A percentile compares a stretch with the other conserved stretches of the same genome.
phyloP scores from a whole-genome alignment of 2,113 vertebrate genomes.

The Sminthopsis crassicaudata region DNA sequence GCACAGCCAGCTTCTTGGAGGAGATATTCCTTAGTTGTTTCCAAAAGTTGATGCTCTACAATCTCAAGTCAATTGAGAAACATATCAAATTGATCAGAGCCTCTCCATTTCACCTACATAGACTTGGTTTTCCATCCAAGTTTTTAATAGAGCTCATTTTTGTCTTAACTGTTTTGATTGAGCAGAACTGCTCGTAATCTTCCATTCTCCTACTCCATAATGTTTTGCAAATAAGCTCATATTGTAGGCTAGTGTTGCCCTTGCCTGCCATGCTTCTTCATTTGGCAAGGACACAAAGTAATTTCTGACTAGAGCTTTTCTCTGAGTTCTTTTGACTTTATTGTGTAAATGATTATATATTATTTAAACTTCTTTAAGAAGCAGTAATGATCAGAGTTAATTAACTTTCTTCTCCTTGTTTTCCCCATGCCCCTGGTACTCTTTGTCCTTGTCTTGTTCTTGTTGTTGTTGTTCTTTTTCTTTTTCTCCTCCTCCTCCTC shows the following conservation, averaged over 20 bases:
- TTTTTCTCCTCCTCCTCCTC: too few species aligned
- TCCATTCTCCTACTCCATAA: background rate
- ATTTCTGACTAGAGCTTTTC: background rate
- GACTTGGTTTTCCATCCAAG: background rate
- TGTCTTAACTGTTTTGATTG: background rate
- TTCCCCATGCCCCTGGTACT: too few species aligned
- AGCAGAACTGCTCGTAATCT: background rate
- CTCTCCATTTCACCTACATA: background rate
- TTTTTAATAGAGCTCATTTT: background rate
- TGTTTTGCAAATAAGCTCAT: conserved; percentile 3
- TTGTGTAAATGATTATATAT: background rate
- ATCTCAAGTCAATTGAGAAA: background rate
- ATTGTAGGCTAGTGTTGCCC: background rate
- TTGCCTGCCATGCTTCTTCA: conserved; percentile 1
- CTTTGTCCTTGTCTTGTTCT: too few species aligned
- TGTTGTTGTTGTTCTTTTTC: too few species aligned
- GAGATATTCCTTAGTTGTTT: background rate
- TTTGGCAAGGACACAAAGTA: background rate
- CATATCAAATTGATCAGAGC: background rate
- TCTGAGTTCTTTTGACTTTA: background rate
- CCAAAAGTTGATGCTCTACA: background rate
- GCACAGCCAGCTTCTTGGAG: background rate
- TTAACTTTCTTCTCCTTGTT: background rate
- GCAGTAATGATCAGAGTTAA: background rate
- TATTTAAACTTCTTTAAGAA: background rate